These are phyloP conservation scores for Cygnus buccinator DNA, from an alignment of 2,113 vertebrate genomes.

Conservation along the genomic window DNA sequence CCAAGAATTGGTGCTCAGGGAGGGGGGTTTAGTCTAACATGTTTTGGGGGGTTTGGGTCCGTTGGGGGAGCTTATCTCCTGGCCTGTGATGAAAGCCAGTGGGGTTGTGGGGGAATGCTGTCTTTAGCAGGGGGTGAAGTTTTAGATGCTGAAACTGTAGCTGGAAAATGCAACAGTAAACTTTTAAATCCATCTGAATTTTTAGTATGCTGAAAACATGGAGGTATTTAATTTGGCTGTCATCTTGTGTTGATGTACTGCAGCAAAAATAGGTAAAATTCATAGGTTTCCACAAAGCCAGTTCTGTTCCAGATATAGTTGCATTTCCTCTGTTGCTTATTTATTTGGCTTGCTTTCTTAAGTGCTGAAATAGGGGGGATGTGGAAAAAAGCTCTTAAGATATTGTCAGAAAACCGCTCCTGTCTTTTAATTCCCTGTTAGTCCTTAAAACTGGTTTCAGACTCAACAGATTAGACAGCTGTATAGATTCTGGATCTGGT, in stretches of 20 bases:
- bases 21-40: background rate
- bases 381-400: background rate
- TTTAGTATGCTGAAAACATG: background rate
- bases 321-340: background rate
- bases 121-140: no score
- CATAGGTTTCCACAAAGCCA: background rate
- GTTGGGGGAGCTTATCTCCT: background rate
- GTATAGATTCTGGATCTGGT: background rate
- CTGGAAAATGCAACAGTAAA: background rate
- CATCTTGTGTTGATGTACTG: background rate
- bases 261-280: background rate
- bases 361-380: fast-evolving
- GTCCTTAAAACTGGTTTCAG: background rate
- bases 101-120: no score
- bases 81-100: background rate
- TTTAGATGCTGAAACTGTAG: background rate
- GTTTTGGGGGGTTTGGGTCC: background rate
- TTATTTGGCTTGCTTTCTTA: background rate
- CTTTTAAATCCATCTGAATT: background rate
- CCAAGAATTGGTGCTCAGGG: background rate
- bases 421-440: background rate
- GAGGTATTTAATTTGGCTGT: background rate
- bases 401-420: background rate
- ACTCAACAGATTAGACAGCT: background rate
- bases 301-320: background rate